Evolutionary conservation across 2,888 invertebrate genomes (phyloP), one percentile per base, ranked within the genome.

Genomic region (Chymomyza caudatula): DNA sequence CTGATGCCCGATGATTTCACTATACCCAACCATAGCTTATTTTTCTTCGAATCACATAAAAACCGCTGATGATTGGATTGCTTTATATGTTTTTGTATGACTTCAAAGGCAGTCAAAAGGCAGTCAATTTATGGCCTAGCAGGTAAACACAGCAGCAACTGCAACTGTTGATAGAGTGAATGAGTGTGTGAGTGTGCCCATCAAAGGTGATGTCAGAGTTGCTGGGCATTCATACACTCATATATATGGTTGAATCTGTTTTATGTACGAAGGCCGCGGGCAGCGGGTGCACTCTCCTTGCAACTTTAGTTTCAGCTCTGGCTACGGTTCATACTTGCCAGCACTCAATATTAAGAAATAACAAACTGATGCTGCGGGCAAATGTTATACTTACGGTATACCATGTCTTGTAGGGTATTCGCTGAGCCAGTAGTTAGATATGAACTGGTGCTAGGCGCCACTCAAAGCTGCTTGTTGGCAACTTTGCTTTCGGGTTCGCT

Each of bases 341-440:
- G 61, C 62, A 67, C 78, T 84, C 86, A 73, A 86, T 83, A 83
- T 83, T 78, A 84, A 84, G 82, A 74, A 83, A 84, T 86, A 86
- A 84, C 78, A 86, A 75, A 17, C 20, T 19, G 71, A 73, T 71
- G 73, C 81, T 71, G 62, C 63, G 60, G 73, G 74, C 73, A 57
- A 68, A 64, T 63, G 63, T 5, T 47, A n/a, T n/a, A n/a, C n/a
- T n/a, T n/a, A n/a, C n/a, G n/a, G 15, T 15, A 47, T 15, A 13
- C 15, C n/a, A 19, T n/a, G n/a, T 19, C 47, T 19, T 47, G n/a
- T 47, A 47, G 15, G 47, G 19, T 37, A 37, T 37, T 37, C 29
- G 11, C 29, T 11, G 29, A 37, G 11, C 11, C 29, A 47, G 47
- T 1, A 22, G 15, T n/a, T n/a, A n/a, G n/a, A n/a, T n/a, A n/a